Evolutionary conservation across 2,113 vertebrate genomes (phyloP).

Genomic region (Panthera uncia): DNA sequence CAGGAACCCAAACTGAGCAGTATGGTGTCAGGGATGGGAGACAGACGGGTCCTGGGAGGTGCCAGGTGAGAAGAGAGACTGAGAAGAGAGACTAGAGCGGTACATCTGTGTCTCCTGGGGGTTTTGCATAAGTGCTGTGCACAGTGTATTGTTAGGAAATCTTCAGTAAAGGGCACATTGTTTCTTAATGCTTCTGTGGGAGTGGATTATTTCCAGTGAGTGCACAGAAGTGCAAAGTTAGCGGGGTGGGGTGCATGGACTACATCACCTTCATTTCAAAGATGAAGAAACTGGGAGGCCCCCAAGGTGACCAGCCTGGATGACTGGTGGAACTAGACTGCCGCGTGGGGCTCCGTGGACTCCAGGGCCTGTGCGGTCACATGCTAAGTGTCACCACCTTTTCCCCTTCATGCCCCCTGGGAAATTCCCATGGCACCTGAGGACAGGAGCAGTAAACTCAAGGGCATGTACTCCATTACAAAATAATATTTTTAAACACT

Average conservation of each 20-base stretch:
- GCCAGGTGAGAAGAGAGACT: not conserved
- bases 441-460: not conserved
- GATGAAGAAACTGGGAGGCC: not conserved
- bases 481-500: not conserved
- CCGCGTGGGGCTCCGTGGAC: no score
- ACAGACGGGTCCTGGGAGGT: not conserved
- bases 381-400: no score
- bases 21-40: not conserved
- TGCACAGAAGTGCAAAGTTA: not conserved
- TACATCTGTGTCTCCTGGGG: accelerated
- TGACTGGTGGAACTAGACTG: no score
- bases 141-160: not conserved
- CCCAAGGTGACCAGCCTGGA: not conserved
- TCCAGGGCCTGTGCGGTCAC: no score
- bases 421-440: not conserved
- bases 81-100: not conserved
- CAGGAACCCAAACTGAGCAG: accelerated
- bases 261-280: not conserved
- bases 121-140: not conserved
- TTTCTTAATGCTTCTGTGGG: not conserved
- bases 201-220: not conserved
- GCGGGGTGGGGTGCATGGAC: no score
- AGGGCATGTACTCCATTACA: not conserved
- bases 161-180: not conserved
- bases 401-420: not conserved